phyloP scores from a whole-genome alignment of 2,888 invertebrate species.

The Leucania comma region DNA sequence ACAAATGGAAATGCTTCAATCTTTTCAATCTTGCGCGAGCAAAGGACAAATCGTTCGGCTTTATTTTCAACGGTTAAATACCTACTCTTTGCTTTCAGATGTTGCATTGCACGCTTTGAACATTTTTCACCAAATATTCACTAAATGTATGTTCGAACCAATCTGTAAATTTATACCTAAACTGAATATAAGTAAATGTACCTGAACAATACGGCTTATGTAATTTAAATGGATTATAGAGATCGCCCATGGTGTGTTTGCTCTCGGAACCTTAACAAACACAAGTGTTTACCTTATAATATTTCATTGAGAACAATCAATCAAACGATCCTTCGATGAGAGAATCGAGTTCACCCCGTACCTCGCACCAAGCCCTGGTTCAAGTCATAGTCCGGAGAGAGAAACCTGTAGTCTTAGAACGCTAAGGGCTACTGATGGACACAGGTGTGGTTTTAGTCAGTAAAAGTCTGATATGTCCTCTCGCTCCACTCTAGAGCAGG shows the following conservation, averaged over 20 bases:
- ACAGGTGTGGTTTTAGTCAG: too few relatives aligned
- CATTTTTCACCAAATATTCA: not conserved
- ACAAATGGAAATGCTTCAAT: conserved; percentile 72
- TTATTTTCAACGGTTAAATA: conserved; percentile 20
- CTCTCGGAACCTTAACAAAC: conserved; percentile 22
- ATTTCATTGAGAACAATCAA: conserved; percentile 28
- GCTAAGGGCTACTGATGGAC: too few relatives aligned
- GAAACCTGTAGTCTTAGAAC: too few relatives aligned
- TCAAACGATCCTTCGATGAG: conserved; percentile 1
- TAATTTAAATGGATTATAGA: conserved; percentile 36
- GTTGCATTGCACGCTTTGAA: not conserved
- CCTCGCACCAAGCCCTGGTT: too few relatives aligned
- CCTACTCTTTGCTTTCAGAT: conserved; percentile 1
- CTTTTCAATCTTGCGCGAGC: conserved; percentile 63
- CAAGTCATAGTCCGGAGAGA: too few relatives aligned
- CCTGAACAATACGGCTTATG: conserved; percentile 9
- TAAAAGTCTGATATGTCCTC: too few relatives aligned
- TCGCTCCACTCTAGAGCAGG: too few relatives aligned
- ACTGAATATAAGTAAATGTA: not conserved
- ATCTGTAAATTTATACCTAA: conserved; percentile 7
- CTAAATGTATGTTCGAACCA: not conserved
- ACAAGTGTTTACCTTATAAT: conserved; percentile 23
- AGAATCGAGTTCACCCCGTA: not conserved
- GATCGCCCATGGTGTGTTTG: conserved; percentile 22
- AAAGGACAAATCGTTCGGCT: conserved; percentile 27